Evolutionary conservation across 2,113 vertebrate species (phyloP).

Genomic region (Alethe diademata): DNA sequence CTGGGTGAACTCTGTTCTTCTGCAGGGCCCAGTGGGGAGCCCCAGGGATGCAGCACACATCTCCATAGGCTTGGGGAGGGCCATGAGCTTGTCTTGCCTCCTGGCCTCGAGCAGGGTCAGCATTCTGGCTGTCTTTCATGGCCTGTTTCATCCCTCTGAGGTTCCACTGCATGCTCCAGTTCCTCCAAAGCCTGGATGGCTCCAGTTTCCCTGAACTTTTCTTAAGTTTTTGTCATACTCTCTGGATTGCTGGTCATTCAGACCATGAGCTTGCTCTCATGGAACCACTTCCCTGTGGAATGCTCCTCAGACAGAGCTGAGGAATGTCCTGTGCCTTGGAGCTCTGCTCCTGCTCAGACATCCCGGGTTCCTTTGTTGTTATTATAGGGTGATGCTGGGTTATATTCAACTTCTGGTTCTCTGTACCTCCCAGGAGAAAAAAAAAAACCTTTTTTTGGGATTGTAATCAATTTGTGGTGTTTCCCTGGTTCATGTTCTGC

Average conservation of each 20-base stretch:
- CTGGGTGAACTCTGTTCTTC: not conserved
- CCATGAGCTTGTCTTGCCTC: not conserved
- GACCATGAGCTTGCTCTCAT: not conserved
- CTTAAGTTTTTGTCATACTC: not conserved
- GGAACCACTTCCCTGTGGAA: not conserved
- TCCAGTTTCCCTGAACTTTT: not conserved
- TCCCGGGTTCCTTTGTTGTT: not conserved
- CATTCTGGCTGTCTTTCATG: not conserved
- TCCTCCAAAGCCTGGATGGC: not conserved
- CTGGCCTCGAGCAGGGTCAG: not conserved
- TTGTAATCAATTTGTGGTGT: not conserved
- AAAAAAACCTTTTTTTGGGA: not conserved
- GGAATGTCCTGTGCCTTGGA: not conserved
- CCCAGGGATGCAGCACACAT: not conserved
- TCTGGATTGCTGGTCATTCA: not conserved
- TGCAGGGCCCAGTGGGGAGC: not conserved
- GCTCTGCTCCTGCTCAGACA: not conserved
- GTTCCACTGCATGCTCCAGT: not conserved
- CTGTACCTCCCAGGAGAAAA: not conserved
- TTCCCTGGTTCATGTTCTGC: not conserved
- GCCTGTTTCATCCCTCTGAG: not conserved
- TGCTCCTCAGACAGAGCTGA: fast-evolving
- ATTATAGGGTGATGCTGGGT: not conserved
- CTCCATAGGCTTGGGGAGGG: not conserved
- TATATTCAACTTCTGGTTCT: not conserved